Percentiles rank a stretch among this genome's conserved stretches.
phyloP scores from a whole-genome alignment of 2,888 invertebrate genomes.

The Empis livida region DNA sequence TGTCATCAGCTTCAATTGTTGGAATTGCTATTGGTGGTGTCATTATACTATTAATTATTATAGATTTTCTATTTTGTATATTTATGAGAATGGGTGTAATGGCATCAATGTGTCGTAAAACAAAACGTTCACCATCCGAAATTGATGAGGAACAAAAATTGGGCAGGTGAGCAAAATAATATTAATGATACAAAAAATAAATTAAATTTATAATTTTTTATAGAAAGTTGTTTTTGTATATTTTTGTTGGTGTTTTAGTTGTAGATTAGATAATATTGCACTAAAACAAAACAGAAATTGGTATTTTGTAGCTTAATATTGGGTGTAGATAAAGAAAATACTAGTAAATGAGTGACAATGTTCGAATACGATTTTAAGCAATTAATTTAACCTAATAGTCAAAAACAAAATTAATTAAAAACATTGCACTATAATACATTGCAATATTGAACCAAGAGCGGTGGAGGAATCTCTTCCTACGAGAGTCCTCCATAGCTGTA shows the following conservation, averaged over 20 bases:
- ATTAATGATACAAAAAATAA: not conserved
- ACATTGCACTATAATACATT: no score
- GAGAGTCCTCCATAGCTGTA: no score
- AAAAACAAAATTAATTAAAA: no score
- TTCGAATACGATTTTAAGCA: no score
- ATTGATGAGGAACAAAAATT: slow-evolving; percentile 71
- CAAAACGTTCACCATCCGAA: slow-evolving; percentile 35
- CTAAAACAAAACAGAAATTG: slow-evolving; percentile 19
- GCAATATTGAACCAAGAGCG: no score
- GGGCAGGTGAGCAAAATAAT: slow-evolving; percentile 53
- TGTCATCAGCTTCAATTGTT: slow-evolving; percentile 55
- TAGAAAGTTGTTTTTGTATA: not conserved
- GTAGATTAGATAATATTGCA: slow-evolving; percentile 26
- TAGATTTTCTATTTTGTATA: slow-evolving; percentile 74
- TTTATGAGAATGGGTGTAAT: slow-evolving; percentile 50
- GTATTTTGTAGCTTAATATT: no score
- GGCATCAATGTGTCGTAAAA: slow-evolving; percentile 49
- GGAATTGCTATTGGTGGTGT: slow-evolving; percentile 75
- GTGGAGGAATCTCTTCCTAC: no score
- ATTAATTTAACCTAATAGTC: no score
- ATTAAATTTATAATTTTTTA: not conserved
- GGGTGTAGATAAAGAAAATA: no score
- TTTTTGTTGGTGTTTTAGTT: not conserved
- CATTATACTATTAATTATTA: slow-evolving; percentile 62
- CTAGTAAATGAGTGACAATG: not conserved